Evolutionary conservation across 30 jellyfish, hydroid and myxozoan species (phyloP), one percentile per base, ranked within the genome.

Genomic region (Cassiopea andromeda): DNA sequence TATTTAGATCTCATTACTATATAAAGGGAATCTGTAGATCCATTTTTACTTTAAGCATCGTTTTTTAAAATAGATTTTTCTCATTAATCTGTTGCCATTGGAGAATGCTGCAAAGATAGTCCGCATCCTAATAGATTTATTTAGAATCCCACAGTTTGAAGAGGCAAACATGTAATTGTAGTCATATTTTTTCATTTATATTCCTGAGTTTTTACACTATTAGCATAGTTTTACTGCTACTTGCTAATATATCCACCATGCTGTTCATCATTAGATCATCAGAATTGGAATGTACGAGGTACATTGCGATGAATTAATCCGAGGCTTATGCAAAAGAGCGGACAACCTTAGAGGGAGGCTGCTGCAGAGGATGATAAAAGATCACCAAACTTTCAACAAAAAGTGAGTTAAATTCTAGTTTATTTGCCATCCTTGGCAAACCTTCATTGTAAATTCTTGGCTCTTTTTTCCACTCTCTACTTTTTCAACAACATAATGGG

Each of bases 261-360:
- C 38, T 85, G 48, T 17, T 64, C 54, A 44, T 38, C 66, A 27
- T 27, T 27, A 94, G 99, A 89, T 91, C 43, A 59, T 87, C 15
- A 77, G 94, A 8, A 84, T 87, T 47, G 99, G 99, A 2, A 94
- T 94, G 99, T 94, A 85, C 76, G 99, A 94, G 73, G 90, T 94
- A 0, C 99, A 94, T 66, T 90, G 98, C 57, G 98, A 94, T 83
- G 99, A 94, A 83, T 77, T 94, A 50, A 91, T 94, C n/a, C 94
- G 96, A 64, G 95, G 94, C 74, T 80, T 94, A 45, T 66, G 95
- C 76, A 94, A 94, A 83, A 93, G 99, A 49, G 98, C 99, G 1
- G 96, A 94, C 69, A 85, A 85, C 61, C 95, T 87, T 1, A 83
- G 94, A 8, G 90, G 93, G 46, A 91, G 83, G 64, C 93, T 94